Conservation (phyloP, 2,113 vertebrate genomes). For the Callaeas wilsoni region DNA sequence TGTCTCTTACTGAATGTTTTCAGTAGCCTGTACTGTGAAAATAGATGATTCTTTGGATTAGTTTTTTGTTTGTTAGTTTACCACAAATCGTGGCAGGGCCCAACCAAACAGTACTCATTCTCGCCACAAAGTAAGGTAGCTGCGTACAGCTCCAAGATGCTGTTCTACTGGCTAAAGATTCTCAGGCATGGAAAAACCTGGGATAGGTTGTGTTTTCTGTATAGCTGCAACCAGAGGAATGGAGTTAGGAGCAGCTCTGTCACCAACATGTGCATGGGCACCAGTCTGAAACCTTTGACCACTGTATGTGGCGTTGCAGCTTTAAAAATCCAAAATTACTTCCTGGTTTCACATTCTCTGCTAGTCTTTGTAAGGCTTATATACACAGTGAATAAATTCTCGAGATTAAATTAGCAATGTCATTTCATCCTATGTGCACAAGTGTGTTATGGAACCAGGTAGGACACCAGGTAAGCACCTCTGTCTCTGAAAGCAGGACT, state of each 20-base stretch:
- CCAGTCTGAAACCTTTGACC: background rate
- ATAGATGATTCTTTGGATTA: background rate
- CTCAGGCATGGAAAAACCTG: background rate
- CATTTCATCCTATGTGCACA: background rate
- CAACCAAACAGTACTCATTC: background rate
- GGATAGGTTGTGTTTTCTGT: background rate
- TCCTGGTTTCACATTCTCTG: background rate
- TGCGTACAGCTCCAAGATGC: background rate
- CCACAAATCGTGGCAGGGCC: background rate
- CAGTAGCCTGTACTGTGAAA: background rate
- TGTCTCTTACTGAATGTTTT: background rate
- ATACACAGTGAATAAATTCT: background rate
- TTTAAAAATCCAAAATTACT: background rate
- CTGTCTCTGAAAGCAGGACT: background rate
- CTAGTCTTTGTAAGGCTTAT: background rate
- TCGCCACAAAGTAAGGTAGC: background rate
- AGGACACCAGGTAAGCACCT: background rate
- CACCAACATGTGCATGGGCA: background rate
- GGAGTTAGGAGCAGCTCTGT: background rate
- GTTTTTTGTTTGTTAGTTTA: background rate
- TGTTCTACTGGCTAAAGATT: background rate
- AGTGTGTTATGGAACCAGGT: fast-evolving
- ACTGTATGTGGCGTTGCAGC: background rate
- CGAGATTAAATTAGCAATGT: background rate
- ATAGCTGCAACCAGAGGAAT: background rate